These are phyloP conservation scores for Ecliptopera silaceata DNA, from an alignment of 2,888 invertebrate species.

Conservation along the genomic window DNA sequence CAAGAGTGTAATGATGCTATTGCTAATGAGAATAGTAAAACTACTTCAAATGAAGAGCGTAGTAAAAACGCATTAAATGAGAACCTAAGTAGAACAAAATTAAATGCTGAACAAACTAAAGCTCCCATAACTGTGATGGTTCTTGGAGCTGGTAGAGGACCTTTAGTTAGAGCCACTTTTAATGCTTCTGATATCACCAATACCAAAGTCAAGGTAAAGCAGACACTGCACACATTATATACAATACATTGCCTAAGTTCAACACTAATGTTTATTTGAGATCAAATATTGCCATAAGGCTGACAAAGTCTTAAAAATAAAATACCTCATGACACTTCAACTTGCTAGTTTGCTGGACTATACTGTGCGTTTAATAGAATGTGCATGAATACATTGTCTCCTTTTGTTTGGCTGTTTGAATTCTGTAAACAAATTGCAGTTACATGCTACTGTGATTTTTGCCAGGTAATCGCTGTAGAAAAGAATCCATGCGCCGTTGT, in stretches of 20 bases:
- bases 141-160: slow-evolving; percentile 97
- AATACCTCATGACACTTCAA: no score
- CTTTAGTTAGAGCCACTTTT: slow-evolving; percentile 94
- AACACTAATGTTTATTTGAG: no score
- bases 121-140: slow-evolving; percentile 88
- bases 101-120: background rate
- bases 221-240: no score
- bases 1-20: background rate
- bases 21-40: background rate
- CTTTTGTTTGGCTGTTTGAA: background rate
- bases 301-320: no score
- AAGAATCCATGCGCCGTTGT: slow-evolving; percentile 98
- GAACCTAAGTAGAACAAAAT: background rate
- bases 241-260: no score
- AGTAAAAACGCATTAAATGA: slow-evolving; percentile 35
- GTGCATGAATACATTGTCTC: no score
- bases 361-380: no score
- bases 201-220: slow-evolving; percentile 85
- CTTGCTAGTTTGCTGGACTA: no score
- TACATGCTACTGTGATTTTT: background rate
- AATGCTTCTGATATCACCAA: slow-evolving; percentile 90
- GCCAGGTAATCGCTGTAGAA: slow-evolving; percentile 94
- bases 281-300: no score
- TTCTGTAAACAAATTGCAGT: no score
- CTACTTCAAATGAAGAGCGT: slow-evolving; percentile 8